Base-by-base conservation (phyloP, 2,113 vertebrate species). In the Emberiza fucata region DNA sequence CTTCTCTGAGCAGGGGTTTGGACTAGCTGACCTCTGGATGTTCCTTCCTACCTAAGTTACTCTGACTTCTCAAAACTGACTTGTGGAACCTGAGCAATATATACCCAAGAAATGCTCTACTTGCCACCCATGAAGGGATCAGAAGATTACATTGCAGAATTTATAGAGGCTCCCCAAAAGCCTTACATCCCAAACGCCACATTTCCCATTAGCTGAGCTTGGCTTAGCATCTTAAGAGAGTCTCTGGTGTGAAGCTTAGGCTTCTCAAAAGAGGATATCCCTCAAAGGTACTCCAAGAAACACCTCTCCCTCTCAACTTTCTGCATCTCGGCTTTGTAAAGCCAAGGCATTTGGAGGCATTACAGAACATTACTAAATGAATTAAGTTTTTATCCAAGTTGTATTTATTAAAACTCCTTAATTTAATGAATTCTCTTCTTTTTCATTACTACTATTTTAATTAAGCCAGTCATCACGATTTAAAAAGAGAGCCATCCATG, bases 11-110 rank as follows among this genome's bases (percentile, higher is more conserved):
- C 24, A 44, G 24, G 31, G 5, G 3, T 21, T 29, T 78, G 24
- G 50, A 44, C 24, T 66, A 71, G 24, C 35, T 77, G 45, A 72
- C 29, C 29, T 77, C 29, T 14, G 57, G 37, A 51, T 68, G 7
- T n/a, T 66, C 28, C 17, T 76, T 71, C 63, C 11, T 31, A 24
- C 22, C 22, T 53, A 48, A 82, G 7, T 60, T 64, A 50, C 10
- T 59, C 39, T 76, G 25, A 71, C 37, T 56, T 59, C 12, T 4
- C 31, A 77, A 13, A 69, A 64, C 21, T 53, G 45, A n/a, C 12
- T 81, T 61, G 21, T 51, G 47, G 45, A 66, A 45, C 22, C 35
- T 77, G n/a, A 27, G 9, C 3, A 7, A 23, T 0, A 0, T 33
- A 71, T 53, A 57, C 11, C 12, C 5, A 17, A 69, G 29, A 70